A percentile compares a stretch with the other conserved stretches of the same genome.
Conservation (phyloP, 2,797 vertebrate genomes). For the Girardinus metallicus region DNA sequence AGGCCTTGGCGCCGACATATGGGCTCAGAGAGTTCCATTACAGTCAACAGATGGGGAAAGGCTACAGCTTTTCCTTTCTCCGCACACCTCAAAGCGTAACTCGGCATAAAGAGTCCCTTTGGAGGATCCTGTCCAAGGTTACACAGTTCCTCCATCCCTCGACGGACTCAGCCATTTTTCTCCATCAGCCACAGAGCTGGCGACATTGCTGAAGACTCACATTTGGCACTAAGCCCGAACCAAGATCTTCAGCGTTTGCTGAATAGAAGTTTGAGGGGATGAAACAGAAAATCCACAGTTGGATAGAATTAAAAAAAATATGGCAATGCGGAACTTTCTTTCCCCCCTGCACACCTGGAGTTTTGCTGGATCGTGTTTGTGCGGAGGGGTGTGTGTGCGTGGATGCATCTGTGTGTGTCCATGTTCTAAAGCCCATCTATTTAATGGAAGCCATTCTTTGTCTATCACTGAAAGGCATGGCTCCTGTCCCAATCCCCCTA, state of each 20-base stretch:
- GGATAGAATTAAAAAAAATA: background rate
- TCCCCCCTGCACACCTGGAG: background rate
- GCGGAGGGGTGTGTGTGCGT: slow-evolving; percentile 18
- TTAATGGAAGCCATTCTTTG: slow-evolving; percentile 73
- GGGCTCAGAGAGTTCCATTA: slow-evolving; percentile 60
- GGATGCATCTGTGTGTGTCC: slow-evolving; percentile 19
- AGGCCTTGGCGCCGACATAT: slow-evolving; percentile 50
- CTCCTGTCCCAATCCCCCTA: slow-evolving; percentile 64
- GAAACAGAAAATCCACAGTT: background rate
- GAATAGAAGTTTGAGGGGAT: background rate
- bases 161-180: slow-evolving; percentile 23
- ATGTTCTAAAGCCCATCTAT: slow-evolving; percentile 58
- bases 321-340: background rate
- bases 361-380: slow-evolving; percentile 18
- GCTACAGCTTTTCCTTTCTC: slow-evolving; percentile 38
- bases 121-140: slow-evolving; percentile 61
- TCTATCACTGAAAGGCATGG: slow-evolving; percentile 72
- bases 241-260: slow-evolving; percentile 29
- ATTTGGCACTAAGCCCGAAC: slow-evolving; percentile 32
- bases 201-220: slow-evolving; percentile 42
- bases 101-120: slow-evolving; percentile 47
- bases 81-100: slow-evolving; percentile 46
- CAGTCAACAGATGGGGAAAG: slow-evolving; percentile 61
- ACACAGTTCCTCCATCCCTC: slow-evolving; percentile 37
- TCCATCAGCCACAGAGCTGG: slow-evolving; percentile 5